Percentiles rank a stretch among this genome's conserved stretches.
These are phyloP conservation scores for Maccullochella peelii DNA, from an alignment of 2,113 vertebrate genomes.

Conservation along the genomic window DNA sequence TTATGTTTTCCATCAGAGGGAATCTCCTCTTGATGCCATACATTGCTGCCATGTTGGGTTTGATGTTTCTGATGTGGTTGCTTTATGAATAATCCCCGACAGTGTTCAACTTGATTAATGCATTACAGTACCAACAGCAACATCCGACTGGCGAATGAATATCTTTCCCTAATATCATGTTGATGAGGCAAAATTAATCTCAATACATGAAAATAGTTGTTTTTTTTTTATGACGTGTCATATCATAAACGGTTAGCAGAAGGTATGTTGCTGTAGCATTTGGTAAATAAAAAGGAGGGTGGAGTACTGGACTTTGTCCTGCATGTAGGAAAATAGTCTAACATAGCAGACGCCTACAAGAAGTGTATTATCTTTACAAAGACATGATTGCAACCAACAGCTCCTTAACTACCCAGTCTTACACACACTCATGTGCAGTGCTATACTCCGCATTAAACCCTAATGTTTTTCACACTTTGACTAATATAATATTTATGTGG, in stretches of 20 bases:
- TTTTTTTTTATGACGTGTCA: neutral
- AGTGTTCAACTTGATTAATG: neutral
- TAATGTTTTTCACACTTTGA: constrained; percentile 30
- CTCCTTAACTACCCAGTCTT: neutral
- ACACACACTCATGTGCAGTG: neutral
- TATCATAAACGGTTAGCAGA: neutral
- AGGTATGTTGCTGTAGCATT: neutral
- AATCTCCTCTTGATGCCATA: neutral
- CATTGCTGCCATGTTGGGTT: neutral
- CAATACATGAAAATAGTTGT: neutral
- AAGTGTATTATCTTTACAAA: constrained; percentile 1
- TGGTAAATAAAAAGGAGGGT: neutral
- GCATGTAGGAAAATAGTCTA: neutral
- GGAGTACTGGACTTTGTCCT: neutral
- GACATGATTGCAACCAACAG: neutral
- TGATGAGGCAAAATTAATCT: neutral
- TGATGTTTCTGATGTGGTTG: neutral
- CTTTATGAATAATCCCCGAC: neutral
- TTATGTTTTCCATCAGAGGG: neutral
- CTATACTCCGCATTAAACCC: constrained; percentile 11
- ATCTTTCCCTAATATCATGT: neutral
- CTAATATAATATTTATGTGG: constrained; percentile 31
- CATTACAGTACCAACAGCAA: neutral
- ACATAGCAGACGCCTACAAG: neutral
- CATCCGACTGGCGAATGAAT: neutral